These are phyloP conservation scores for Tetranychus urticae DNA, from an alignment of 1,140 invertebrate genomes.

Conservation along the genomic window DNA sequence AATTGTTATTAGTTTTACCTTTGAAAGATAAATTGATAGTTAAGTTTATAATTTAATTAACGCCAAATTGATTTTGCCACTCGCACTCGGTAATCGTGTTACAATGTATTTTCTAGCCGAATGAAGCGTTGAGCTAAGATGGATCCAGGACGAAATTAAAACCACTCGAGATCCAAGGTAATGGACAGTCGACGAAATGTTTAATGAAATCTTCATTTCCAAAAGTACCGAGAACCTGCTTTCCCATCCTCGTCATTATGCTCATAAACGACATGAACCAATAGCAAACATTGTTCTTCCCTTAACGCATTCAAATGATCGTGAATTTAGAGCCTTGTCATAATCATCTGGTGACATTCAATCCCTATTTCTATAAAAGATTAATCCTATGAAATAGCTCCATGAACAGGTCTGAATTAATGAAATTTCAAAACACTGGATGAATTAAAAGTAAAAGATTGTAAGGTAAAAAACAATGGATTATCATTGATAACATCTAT, in stretches of 20 bases:
- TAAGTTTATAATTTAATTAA: constrained; percentile 38
- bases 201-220: constrained; percentile 55
- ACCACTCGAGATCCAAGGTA: constrained; percentile 85
- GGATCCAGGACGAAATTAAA: constrained; percentile 83
- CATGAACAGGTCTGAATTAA: too few relatives aligned
- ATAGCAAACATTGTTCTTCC: constrained; percentile 98
- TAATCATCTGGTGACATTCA: constrained; percentile 75
- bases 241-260: constrained; percentile 90
- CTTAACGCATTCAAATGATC: constrained; percentile 85
- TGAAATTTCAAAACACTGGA: too few relatives aligned
- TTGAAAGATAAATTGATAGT: too few relatives aligned
- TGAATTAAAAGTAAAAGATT: too few relatives aligned
- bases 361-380: constrained; percentile 25
- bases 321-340: constrained; percentile 49
- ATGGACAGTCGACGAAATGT: constrained; percentile 71
- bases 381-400: too few relatives aligned
- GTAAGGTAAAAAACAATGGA: too few relatives aligned
- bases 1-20: too few relatives aligned
- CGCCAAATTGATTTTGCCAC: constrained; percentile 94
- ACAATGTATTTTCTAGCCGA: constrained; percentile 65
- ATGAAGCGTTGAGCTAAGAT: constrained; percentile 62
- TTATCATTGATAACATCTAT: too few relatives aligned
- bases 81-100: constrained; percentile 92
- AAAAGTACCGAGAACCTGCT: constrained; percentile 40
- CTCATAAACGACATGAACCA: constrained; percentile 94